Evolutionary conservation across 2,113 vertebrate genomes (phyloP).

Genomic region (Alethe castanea): DNA sequence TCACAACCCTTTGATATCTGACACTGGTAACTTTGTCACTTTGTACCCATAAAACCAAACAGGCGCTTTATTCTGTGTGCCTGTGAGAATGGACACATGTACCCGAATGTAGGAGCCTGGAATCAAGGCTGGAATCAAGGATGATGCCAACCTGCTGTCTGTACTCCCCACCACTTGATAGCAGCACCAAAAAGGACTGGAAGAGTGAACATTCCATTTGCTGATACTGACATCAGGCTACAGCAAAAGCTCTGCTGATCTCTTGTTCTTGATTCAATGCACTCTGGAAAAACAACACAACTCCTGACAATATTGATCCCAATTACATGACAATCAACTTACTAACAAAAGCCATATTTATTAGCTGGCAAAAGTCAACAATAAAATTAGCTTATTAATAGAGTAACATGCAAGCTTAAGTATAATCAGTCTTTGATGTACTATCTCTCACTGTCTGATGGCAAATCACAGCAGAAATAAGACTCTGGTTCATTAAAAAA

Average conservation of each 20-base stretch:
- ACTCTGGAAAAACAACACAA: background rate
- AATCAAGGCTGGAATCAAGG: background rate
- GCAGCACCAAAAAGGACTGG: background rate
- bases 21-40: background rate
- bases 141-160: background rate
- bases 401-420: background rate
- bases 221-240: background rate
- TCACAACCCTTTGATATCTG: background rate
- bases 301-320: background rate
- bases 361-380: background rate
- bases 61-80: background rate
- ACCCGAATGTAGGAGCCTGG: background rate
- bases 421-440: background rate
- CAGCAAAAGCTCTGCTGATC: background rate
- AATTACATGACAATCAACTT: background rate
- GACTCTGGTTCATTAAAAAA: background rate
- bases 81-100: background rate
- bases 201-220: background rate
- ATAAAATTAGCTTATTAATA: background rate
- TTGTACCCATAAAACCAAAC: background rate
- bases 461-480: conserved; percentile 8
- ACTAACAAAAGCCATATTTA: background rate
- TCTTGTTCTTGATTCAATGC: background rate
- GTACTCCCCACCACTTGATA: background rate
- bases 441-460: background rate